phyloP scores from a whole-genome alignment of 1,140 invertebrate genomes.

The Drosophila hydei region DNA sequence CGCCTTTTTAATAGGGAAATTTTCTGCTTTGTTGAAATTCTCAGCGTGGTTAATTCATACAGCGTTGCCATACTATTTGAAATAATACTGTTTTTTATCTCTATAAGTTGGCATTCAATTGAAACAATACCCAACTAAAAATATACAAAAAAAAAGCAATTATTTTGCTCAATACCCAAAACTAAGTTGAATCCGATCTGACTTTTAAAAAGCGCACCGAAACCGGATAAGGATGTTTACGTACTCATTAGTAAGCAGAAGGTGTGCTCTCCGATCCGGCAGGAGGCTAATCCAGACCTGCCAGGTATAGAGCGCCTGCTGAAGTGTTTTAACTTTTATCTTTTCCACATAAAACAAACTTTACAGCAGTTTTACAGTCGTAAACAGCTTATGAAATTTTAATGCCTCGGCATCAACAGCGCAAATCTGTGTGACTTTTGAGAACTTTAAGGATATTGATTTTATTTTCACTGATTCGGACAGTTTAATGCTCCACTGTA shows the following conservation, averaged over 20 bases:
- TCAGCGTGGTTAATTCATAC: neutral
- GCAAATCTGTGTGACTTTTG: neutral
- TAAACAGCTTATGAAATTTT: constrained; percentile 77
- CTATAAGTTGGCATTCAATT: neutral
- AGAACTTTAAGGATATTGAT: constrained; percentile 64
- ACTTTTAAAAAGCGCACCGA: constrained; percentile 22
- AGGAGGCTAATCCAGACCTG: constrained; percentile 4
- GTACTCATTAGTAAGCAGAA: constrained; percentile 72
- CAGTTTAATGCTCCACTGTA: constrained; percentile 68
- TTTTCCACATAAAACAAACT: constrained; percentile 59
- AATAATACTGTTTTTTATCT: too few species aligned
- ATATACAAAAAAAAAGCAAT: neutral
- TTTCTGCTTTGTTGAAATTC: neutral
- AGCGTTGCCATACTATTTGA: too few species aligned
- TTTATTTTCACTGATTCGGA: constrained; percentile 47
- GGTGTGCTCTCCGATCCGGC: constrained; percentile 51
- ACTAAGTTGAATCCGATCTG: neutral
- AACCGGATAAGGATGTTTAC: constrained; percentile 67
- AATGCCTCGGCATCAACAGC: neutral
- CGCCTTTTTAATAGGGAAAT: too few species aligned
- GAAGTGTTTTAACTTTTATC: constrained; percentile 56
- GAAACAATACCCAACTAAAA: neutral
- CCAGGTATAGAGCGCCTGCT: constrained; percentile 8
- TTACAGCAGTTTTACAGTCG: constrained; percentile 71
- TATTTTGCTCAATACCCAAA: neutral